These are phyloP conservation scores for Serranus cabrilla DNA, from an alignment of 2,797 vertebrate species.

Conservation along the genomic window DNA sequence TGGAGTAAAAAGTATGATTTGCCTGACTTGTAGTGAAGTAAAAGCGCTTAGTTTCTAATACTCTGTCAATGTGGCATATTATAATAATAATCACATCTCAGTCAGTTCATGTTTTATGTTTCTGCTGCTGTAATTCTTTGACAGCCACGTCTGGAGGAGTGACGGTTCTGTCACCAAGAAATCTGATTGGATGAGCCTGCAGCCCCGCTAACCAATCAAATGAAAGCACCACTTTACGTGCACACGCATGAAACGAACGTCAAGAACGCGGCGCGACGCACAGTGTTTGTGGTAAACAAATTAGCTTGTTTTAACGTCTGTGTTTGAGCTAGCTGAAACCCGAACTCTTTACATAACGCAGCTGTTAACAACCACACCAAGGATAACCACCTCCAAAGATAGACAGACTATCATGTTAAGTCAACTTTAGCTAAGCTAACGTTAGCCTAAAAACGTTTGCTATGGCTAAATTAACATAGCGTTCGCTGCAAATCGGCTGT, in stretches of 20 bases:
- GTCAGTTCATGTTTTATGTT: neutral
- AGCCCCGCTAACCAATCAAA: neutral
- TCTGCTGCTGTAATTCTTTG: neutral
- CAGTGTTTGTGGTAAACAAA: neutral
- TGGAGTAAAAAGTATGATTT: no score
- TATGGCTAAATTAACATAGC: neutral
- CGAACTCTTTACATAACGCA: neutral
- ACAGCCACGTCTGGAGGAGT: accelerated
- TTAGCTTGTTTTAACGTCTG: neutral
- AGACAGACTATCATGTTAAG: neutral
- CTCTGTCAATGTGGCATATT: neutral
- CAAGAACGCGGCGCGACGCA: neutral
- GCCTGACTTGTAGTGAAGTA: no score
- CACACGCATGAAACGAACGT: neutral
- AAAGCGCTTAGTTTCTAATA: no score
- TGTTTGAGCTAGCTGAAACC: neutral
- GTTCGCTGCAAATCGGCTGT: neutral
- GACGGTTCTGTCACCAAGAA: neutral
- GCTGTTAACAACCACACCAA: neutral
- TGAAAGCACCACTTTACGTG: neutral
- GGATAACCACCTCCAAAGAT: neutral
- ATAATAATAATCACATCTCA: neutral
- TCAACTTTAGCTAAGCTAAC: neutral
- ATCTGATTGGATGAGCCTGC: neutral
- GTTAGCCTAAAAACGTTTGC: neutral